These are phyloP conservation scores for Himalopsyche anomala DNA, from an alignment of 2,888 invertebrate species.

Conservation along the genomic window DNA sequence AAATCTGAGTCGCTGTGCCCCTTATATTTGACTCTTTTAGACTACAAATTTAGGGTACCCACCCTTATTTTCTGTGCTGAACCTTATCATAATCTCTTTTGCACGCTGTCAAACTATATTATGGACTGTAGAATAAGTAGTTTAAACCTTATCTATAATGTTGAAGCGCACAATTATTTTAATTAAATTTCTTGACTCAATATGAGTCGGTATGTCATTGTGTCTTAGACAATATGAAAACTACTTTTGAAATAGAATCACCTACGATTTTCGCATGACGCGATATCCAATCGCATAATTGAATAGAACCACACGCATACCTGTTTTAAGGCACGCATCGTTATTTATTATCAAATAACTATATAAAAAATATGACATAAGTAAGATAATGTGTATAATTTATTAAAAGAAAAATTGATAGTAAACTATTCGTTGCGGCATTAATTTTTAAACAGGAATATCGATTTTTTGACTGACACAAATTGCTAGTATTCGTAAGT, in stretches of 20 bases:
- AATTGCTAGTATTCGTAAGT: background rate
- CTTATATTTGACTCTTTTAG: no score
- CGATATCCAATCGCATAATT: background rate
- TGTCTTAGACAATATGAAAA: background rate
- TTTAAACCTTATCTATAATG: no score
- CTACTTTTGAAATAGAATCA: background rate
- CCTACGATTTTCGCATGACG: background rate
- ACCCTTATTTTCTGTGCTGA: no score
- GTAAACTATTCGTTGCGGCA: background rate
- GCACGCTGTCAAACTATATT: no score
- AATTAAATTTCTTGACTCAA: background rate
- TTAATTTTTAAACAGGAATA: background rate
- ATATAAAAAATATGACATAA: background rate
- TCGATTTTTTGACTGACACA: conserved; percentile 1
- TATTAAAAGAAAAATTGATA: background rate
- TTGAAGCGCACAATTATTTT: no score
- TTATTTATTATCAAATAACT: conserved; percentile 8
- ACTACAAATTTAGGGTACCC: no score
- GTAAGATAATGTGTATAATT: background rate
- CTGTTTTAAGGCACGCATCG: background rate
- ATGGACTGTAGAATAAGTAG: no score
- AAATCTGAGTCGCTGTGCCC: no score
- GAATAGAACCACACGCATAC: background rate
- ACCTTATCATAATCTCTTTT: no score
- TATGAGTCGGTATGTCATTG: background rate